Conservation (phyloP, 2,113 vertebrate species). For the Athene cunicularia region DNA sequence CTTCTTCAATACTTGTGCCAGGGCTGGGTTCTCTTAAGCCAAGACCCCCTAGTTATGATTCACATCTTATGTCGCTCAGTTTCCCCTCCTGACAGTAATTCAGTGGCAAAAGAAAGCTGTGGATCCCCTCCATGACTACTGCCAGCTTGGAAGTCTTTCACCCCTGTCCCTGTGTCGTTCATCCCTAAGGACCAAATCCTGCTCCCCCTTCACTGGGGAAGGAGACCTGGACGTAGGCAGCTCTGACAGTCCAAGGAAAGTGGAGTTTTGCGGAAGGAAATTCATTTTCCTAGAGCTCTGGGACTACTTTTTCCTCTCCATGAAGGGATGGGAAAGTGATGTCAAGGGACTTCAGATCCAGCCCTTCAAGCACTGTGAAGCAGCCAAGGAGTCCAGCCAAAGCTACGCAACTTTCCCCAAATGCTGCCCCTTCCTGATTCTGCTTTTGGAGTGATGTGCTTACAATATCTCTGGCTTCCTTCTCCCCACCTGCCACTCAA, state of each 20-base stretch:
- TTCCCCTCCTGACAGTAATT: not conserved
- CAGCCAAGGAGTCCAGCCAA: not conserved
- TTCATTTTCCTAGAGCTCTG: not conserved
- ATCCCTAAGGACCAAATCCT: not conserved
- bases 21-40: not conserved
- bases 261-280: not conserved
- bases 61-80: rapidly evolving
- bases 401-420: not conserved
- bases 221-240: not conserved
- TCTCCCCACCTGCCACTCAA: conserved; percentile 40
- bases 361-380: not conserved
- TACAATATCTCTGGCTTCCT: not conserved
- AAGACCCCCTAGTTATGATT: not conserved
- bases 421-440: not conserved
- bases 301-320: not conserved
- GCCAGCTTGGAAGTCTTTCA: not conserved
- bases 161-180: not conserved
- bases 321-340: not conserved
- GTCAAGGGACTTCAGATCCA: not conserved
- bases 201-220: not conserved
- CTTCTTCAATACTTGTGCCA: not conserved
- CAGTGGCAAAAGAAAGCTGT: not conserved
- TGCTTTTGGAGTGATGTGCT: not conserved
- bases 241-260: not conserved
- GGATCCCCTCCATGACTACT: not conserved